A percentile compares a stretch with the other conserved stretches of the same genome.
Conservation (phyloP, 1,140 invertebrate species). For the Nasonia longicornis region DNA sequence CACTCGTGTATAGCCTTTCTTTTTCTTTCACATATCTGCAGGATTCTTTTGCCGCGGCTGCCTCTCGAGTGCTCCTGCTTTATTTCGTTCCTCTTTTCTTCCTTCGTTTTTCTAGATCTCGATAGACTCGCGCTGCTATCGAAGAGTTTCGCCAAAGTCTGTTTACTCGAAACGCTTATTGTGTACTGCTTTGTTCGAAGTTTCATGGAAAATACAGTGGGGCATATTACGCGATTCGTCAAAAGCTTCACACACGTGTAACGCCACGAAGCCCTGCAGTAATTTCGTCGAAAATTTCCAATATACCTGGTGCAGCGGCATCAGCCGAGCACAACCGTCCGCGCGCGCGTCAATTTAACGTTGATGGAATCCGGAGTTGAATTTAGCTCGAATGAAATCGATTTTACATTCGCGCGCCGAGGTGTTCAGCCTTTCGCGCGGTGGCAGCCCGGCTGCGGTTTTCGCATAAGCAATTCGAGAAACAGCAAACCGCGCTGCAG, state of each 20-base stretch:
- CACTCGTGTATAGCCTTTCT: background rate
- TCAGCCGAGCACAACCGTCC: background rate
- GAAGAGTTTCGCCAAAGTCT: no score
- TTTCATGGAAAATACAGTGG: no score
- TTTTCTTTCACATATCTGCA: background rate
- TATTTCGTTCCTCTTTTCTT: background rate
- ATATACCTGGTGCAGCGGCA: background rate
- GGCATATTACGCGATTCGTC: no score
- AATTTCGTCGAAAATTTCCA: background rate
- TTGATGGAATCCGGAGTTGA: conserved; percentile 42
- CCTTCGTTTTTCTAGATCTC: no score
- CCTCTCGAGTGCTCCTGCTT: background rate
- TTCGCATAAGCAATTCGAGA: conserved; percentile 30
- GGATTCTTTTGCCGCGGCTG: background rate
- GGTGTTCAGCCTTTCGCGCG: conserved; percentile 37
- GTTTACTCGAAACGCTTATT: no score
- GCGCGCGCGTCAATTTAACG: background rate
- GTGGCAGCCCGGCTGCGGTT: conserved; percentile 40
- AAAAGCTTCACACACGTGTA: background rate
- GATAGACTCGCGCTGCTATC: no score
- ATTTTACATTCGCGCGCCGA: conserved; percentile 42
- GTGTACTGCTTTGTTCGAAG: no score
- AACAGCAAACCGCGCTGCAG: background rate
- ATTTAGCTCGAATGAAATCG: conserved; percentile 37
- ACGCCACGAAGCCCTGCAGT: no score